Base-by-base conservation (phyloP, 2,888 invertebrate genomes). In the Yponomeuta evonymella region DNA sequence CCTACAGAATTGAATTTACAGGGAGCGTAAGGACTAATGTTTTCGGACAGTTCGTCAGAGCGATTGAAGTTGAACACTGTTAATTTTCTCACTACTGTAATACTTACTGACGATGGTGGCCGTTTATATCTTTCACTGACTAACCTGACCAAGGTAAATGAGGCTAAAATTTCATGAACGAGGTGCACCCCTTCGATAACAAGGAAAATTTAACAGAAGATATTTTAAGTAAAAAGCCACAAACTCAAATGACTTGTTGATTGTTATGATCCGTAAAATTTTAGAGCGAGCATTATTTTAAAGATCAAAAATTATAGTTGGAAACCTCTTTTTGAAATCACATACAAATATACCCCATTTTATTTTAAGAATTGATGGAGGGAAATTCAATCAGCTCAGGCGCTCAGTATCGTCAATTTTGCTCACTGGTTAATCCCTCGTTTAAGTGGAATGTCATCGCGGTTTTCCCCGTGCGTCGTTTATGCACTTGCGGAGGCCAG, bases 381-480 rank as follows among this genome's bases (percentile, higher is more conserved):
- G 3, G 15, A 58, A 58, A 58, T 12, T 12, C 51, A 58, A 58
- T 58, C 12, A 58, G 51, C 51, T 4, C 15, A 58, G 51, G 51
- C 51, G 51, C 15, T 6, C 51, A 58, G 51, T 58, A 58, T 58
- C 51, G 51, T 58, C 51, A 58, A 58, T 58, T 12, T 58, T 58
- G 15, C 51, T 12, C 51, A 15, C 51, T 2, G 51, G 72, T 72
- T 73, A 73, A 73, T 72, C 73, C 73, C 48, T 66, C 58, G 70
- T 33, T 33, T 58, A 69, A 70, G 66, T 51, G 64, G 70, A 71
- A 66, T 72, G 73, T 73, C 73, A 71, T 67, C 70, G 70, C 62
- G 70, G 51, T 65, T 70, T 70, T 70, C 71, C 70, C 71, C 69
- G 70, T 70, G 67, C 71, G 71, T 72, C 69, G 71, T 73, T 72